Evolutionary conservation across 2,113 vertebrate species (phyloP), one percentile per base, ranked within the genome.

Genomic region (Bombycilla garrulus): DNA sequence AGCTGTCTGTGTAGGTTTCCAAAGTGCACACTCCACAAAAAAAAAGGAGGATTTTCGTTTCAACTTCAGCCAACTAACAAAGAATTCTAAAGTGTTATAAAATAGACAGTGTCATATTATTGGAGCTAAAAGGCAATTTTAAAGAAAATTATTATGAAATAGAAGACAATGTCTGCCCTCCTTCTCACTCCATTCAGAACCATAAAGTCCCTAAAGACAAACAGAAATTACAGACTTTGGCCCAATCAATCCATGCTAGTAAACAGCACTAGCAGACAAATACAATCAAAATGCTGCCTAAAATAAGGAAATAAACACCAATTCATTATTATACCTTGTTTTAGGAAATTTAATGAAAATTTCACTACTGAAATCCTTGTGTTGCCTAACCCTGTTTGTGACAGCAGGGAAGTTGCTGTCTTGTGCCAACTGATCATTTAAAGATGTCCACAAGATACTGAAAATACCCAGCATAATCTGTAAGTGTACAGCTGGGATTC

Each of bases 1-100:
- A 97, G 91, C 95, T 95, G 66, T 89, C 85, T 69, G 28, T 77
- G 82, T 82, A 96, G 79, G 77, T 91, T 98, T 97, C 93, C 86
- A 78, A 96, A 87, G 92, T 82, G 66, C 90, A 89, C 10, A 74
- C 51, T 84, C 84, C 78, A 83, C 85, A 86, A 83, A 91, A 66
- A 33, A 24, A 26, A 71, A 36, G 10, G 8, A 77, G 5, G 15
- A 28, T 67, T 92, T 89, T 88, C 5, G 8, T 90, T 96, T 93
- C 90, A 96, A 94, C 53, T 94, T 88, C 61, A 95, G 88, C 31
- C 44, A 73, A 70, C 51, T 86, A 88, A 72, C 50, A 67, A 92
- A 81, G 56, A 58, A 83, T 50, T 67, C 44, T 57, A 47, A 79
- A 87, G 53, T 26, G 29, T 53, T 81, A 71, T 7, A 66, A 28